Base-by-base conservation (phyloP, 2,797 vertebrate species). In the Eulemur albifrons region DNA sequence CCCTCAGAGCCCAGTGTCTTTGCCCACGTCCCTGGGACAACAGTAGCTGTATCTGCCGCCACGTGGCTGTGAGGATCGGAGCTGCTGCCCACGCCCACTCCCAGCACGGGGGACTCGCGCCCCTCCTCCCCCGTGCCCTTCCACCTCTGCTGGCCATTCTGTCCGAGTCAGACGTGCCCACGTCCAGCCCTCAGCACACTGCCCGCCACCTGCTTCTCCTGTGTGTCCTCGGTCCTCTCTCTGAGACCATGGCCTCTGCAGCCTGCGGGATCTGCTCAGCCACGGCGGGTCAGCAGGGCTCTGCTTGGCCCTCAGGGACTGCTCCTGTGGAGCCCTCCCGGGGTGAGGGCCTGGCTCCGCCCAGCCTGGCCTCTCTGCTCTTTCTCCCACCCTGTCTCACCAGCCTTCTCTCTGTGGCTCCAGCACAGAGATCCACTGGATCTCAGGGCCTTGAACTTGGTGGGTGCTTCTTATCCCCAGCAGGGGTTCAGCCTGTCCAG, bases 11-110 rank as follows among this genome's bases (percentile, higher is more conserved):
- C 2, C 3, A 32, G 27, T 18, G 9, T 59, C 61, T 48, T 72
- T 30, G 11, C 17, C 23, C 4, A 2, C 0, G 0, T 57, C 21
- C 14, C 69, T 2, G 20, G 15, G 54, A 65, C 23, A 18, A 11
- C 10, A 30, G 69, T 14, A 50, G 38, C 45, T 0, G 10, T 7
- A 4, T 87, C 18, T n/a, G 50, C 43, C 1, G 52, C 73, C 45
- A 5, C 2, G 0, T 4, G 1, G 21, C 52, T 48, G 6, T 61
- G 30, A 43, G 38, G 38, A 59, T 35, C 23, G 7, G 30, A n/a
- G n/a, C 27, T 0, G n/a, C 72, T 88, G 59, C 9, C 32, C 32
- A 13, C n/a, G 4, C 50, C 48, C 10, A 2, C 15, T 38, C 5
- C 57, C 4, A 1, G 25, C 27, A 63, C 8, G 0, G 17, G 18